A percentile compares a stretch with the other conserved stretches of the same genome.
These are phyloP conservation scores for Podarcis lilfordi DNA, from an alignment of 2,797 vertebrate genomes.

Conservation along the genomic window DNA sequence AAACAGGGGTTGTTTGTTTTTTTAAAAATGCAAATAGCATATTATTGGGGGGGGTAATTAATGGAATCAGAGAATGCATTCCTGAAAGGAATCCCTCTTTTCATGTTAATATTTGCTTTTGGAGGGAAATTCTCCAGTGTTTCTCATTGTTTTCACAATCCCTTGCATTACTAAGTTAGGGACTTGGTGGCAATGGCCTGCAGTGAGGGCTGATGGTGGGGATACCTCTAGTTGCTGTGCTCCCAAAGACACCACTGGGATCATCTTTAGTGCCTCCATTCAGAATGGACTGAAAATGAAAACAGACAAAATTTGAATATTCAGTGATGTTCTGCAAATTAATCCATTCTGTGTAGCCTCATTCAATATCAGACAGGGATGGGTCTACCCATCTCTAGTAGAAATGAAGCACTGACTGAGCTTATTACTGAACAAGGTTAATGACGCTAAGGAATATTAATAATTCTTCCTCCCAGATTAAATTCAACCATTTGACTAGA, in stretches of 20 bases:
- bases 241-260: background rate
- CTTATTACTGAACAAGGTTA: constrained; percentile 4
- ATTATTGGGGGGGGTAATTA: too few relatives aligned
- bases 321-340: background rate
- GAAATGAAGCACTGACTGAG: background rate
- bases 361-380: background rate
- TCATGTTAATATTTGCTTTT: background rate
- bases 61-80: too few relatives aligned
- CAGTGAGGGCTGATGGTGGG: background rate
- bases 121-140: background rate
- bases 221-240: background rate
- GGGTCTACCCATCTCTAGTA: background rate
- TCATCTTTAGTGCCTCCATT: background rate
- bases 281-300: background rate
- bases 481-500: background rate
- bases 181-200: background rate
- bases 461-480: constrained; percentile 20
- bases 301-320: background rate
- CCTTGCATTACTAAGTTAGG: background rate
- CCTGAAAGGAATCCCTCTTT: background rate
- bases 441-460: constrained; percentile 3
- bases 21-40: too few relatives aligned
- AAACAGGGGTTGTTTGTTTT: too few relatives aligned
- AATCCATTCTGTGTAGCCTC: background rate
- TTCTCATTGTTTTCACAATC: too few relatives aligned